phyloP scores from a whole-genome alignment of 1,140 invertebrate species.

The Dinoponera quadriceps region DNA sequence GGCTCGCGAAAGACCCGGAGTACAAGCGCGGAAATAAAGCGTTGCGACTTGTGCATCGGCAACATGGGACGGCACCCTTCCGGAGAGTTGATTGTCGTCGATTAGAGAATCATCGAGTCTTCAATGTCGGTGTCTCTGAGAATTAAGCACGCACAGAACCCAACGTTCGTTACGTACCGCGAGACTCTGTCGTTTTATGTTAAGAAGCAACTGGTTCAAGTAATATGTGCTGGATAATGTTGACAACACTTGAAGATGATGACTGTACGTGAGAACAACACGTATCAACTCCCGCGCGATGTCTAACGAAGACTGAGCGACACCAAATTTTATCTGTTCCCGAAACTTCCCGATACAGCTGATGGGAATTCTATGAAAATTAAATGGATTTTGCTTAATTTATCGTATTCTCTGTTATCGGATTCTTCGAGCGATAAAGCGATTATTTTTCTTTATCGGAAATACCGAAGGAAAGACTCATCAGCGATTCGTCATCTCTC shows the following conservation, averaged over 20 bases:
- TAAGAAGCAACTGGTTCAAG: constrained; percentile 20
- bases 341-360: neutral
- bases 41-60: constrained; percentile 1
- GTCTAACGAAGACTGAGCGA: constrained; percentile 37
- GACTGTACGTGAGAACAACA: constrained; percentile 5
- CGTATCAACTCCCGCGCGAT: constrained; percentile 9
- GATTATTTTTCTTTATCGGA: neutral
- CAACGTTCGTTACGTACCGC: neutral
- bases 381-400: neutral
- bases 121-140: constrained; percentile 59
- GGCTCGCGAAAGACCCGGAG: neutral
- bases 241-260: too few relatives aligned
- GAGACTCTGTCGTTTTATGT: constrained; percentile 33
- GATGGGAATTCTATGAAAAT: constrained; percentile 34
- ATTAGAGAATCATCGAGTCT: constrained; percentile 69
- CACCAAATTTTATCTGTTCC: constrained; percentile 40
- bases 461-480: neutral
- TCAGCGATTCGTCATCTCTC: neutral
- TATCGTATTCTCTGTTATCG: neutral
- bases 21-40: constrained; percentile 54
- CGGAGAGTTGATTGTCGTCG: constrained; percentile 66
- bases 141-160: constrained; percentile 63
- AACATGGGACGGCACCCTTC: constrained; percentile 28
- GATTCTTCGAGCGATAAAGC: neutral
- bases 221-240: constrained; percentile 38